A percentile compares a stretch with the other conserved stretches of the same genome.
Evolutionary conservation across 2,888 invertebrate species (phyloP).

Genomic region (Ichneumon xanthorius): DNA sequence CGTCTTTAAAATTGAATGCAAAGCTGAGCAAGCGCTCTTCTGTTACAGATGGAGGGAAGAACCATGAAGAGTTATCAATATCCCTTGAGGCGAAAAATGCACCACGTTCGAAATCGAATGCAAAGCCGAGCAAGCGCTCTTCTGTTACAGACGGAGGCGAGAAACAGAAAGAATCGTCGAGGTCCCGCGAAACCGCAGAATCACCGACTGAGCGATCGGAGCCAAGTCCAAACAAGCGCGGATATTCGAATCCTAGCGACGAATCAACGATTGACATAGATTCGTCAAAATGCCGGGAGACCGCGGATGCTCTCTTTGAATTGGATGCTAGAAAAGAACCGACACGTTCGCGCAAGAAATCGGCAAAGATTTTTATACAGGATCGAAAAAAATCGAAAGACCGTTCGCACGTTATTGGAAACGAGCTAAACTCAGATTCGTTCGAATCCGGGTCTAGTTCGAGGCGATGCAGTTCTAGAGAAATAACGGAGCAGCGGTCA

Average conservation of each 20-base stretch:
- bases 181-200: background rate
- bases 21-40: background rate
- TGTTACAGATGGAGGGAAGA: background rate
- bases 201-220: background rate
- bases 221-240: background rate
- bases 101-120: background rate
- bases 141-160: background rate
- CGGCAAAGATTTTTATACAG: background rate
- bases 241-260: background rate
- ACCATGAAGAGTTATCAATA: background rate
- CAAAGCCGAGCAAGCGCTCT: background rate
- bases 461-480: background rate
- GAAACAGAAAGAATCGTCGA: background rate
- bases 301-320: background rate
- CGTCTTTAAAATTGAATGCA: background rate
- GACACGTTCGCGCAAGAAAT: no score
- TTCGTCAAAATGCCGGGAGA: background rate
- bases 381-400: background rate
- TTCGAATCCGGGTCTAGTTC: constrained; percentile 9
- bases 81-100: background rate
- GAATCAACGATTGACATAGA: background rate
- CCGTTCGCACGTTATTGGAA: background rate
- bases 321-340: background rate
- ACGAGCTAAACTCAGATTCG: background rate
- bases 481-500: background rate